phyloP scores from a whole-genome alignment of 2,113 vertebrate genomes.

The Cisticola juncidis region DNA sequence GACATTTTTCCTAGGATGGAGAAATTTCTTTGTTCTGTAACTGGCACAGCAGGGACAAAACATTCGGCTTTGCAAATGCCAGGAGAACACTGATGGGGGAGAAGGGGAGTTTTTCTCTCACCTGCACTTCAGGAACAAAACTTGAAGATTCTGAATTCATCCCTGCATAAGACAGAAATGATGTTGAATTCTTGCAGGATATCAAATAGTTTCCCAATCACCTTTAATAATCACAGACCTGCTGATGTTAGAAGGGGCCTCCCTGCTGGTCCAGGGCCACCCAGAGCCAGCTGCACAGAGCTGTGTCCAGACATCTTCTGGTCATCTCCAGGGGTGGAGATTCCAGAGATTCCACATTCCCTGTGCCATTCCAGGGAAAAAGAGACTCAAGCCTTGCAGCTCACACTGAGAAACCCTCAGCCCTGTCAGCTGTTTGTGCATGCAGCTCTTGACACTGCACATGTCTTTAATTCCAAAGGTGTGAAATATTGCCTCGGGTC shows the following conservation, averaged over 20 bases:
- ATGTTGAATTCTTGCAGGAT: background rate
- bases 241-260: background rate
- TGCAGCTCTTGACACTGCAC: background rate
- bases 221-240: background rate
- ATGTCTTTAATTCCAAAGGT: background rate
- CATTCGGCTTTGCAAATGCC: background rate
- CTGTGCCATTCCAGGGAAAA: background rate
- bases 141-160: background rate
- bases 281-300: background rate
- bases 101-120: background rate
- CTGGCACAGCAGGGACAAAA: background rate
- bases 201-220: rapidly evolving
- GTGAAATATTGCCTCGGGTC: background rate
- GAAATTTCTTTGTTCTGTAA: background rate
- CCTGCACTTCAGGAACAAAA: background rate
- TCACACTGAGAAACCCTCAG: background rate
- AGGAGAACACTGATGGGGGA: background rate
- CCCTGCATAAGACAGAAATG: background rate
- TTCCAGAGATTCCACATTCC: background rate
- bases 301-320: background rate
- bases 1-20: background rate
- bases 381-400: background rate
- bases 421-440: background rate
- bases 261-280: background rate
- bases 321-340: background rate